Evolutionary conservation across 2,113 vertebrate species (phyloP), one percentile per base, ranked within the genome.

Genomic region (Pygathrix nemaeus): DNA sequence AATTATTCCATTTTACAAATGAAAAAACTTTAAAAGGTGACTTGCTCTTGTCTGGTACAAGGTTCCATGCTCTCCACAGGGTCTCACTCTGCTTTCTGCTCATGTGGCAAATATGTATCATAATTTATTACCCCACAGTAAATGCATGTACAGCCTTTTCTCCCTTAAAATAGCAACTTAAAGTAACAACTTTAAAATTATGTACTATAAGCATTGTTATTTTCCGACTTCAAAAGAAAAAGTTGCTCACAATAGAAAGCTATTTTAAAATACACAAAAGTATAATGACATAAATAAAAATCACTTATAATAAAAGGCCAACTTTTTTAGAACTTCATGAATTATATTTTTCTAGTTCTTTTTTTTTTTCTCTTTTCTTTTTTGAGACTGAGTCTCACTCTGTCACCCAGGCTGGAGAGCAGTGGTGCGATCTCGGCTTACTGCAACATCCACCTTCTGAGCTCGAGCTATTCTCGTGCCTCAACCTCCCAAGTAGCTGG

Each of bases 181-280:
- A 12, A 90, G 90, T 45, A 70, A 86, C 7, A 94, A 80, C 14
- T 94, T 83, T 68, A 87, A 92, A 95, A 84, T 52, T 76, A 68
- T 57, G 6, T 83, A 79, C 35, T 87, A 10, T 59, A 83, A 84
- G 61, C 45, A 66, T 1, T 83, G 16, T 12, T 55, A 57, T 57
- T 95, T 90, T 92, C 9, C 94, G n/a, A 86, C 57, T 96, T 95
- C 61, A 68, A 96, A 96, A 87, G 10, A 94, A 82, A 45, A 45
- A 95, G 76, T 9, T 89, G 6, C 59, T 89, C 75, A 90, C 35
- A 43, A 73, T 52, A 66, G 14, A 45, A 80, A 94, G 57, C 1
- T 79, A 79, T 91, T 57, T 76, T 68, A 89, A 25, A 94, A 78
- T 61, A 93, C 1, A 88, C 7, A 75, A 64, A 95, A 92, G 20